Base-by-base conservation (phyloP, 2,113 vertebrate genomes). In the Drymodes brunneopygia region DNA sequence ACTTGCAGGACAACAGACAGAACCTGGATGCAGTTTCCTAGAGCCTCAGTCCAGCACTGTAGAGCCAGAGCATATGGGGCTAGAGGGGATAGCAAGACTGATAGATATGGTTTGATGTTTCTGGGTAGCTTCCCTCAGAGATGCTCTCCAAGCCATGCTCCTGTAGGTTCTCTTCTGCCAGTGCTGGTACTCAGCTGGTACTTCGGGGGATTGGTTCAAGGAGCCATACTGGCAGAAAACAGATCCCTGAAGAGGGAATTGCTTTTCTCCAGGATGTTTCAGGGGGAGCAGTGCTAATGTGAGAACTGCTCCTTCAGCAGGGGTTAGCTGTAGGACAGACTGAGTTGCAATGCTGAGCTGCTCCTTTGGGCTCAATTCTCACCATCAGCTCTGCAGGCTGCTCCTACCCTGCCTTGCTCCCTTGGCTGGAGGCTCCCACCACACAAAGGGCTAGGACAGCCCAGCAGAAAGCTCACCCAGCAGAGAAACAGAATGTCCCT, bases 31-130 rank as follows among this genome's bases (percentile, higher is more conserved):
- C 25, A 33, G 18, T 42, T 77, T 90, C 81, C 56, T 56, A 35
- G 53, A 75, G 14, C 50, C 33, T 69, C 42, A 24, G 24, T 7
- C 45, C 2, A 2, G 38, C 44, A 20, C 12, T 70, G 36, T 25
- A 66, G 57, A 50, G 29, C 22, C 4, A 10, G 27, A 60, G 12
- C 6, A 4, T 2, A 16, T 0, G 1, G n/a, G 33, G 16, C 25
- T 18, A 16, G 53, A 62, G 42, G 23, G 69, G 38, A 5, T 15
- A 31, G 54, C 84, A 42, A 73, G 38, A 36, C 27, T 29, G 31
- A 15, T 1, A 3, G 18, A 19, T 24, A 31, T 4, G 3, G 29
- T 56, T 70, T 77, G 42, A 58, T 2, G 1, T 84, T 70, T 77
- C 38, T 69, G 57, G 20, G 61, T 53, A 21, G 25, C 45, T 80